These are phyloP conservation scores for Bubo scandiacus DNA, from an alignment of 2,113 vertebrate species.

Conservation along the genomic window DNA sequence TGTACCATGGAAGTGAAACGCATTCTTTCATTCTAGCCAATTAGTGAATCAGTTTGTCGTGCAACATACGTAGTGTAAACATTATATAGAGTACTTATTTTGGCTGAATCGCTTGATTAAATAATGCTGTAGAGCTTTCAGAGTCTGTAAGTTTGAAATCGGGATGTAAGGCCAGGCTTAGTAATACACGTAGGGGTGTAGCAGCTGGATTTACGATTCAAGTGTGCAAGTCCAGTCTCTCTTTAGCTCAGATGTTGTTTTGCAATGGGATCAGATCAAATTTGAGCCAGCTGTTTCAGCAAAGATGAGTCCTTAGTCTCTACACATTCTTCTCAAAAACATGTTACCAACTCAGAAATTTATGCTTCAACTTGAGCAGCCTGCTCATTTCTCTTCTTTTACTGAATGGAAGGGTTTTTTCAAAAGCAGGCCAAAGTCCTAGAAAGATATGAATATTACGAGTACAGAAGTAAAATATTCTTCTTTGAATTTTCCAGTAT, in stretches of 20 bases:
- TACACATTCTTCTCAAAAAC: not conserved
- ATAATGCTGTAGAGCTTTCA: not conserved
- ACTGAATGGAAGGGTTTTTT: not conserved
- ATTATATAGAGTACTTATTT: not conserved
- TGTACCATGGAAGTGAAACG: not conserved
- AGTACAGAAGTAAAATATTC: not conserved
- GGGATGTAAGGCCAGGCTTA: not conserved
- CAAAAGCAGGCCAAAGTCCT: not conserved
- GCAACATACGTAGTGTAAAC: not conserved
- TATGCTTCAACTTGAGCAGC: not conserved
- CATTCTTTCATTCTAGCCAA: not conserved
- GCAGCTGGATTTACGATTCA: not conserved
- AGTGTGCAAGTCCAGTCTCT: not conserved
- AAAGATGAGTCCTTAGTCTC: not conserved
- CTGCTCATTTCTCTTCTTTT: not conserved
- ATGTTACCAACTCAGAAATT: not conserved
- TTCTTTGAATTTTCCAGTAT: slow-evolving; percentile 1
- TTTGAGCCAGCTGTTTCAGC: slow-evolving; percentile 18
- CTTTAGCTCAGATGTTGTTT: slow-evolving; percentile 11
- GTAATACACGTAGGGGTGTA: not conserved
- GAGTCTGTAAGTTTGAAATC: not conserved
- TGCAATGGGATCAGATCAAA: not conserved
- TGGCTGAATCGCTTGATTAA: not conserved
- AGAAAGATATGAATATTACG: not conserved
- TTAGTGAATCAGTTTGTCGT: not conserved